These are phyloP conservation scores for Dreissena polymorpha DNA, from an alignment of 1,140 invertebrate genomes.

Conservation along the genomic window DNA sequence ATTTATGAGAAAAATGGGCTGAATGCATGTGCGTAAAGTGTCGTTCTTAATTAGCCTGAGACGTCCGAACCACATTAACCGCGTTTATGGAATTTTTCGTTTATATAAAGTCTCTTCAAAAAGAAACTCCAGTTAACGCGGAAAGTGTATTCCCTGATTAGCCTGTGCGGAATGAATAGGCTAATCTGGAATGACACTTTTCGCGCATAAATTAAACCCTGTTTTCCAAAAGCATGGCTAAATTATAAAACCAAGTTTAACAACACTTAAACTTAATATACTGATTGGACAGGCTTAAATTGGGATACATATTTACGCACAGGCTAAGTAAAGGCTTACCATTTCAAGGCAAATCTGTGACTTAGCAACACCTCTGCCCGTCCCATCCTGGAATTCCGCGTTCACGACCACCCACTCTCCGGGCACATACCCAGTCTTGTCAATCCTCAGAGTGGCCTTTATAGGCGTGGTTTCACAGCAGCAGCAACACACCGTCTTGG, in stretches of 20 bases:
- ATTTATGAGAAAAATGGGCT: too few relatives aligned
- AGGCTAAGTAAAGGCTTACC: slow-evolving; percentile 7
- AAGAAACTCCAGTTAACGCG: too few relatives aligned
- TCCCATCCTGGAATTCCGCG: slow-evolving; percentile 61
- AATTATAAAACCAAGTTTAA: not conserved
- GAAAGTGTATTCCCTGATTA: too few relatives aligned
- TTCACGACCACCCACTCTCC: slow-evolving; percentile 61
- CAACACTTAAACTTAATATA: not conserved
- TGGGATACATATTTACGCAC: not conserved
- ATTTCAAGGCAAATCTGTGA: slow-evolving; percentile 41
- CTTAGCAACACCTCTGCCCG: slow-evolving; percentile 33
- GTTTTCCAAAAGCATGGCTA: not conserved
- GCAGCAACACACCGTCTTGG: slow-evolving; percentile 65
- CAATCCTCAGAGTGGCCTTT: slow-evolving; percentile 52
- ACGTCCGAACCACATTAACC: too few relatives aligned
- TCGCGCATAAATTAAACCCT: too few relatives aligned
- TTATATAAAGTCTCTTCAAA: too few relatives aligned
- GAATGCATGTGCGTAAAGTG: too few relatives aligned
- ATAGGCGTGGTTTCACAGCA: slow-evolving; percentile 65
- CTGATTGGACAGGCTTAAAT: not conserved
- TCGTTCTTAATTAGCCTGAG: too few relatives aligned
- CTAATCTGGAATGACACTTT: too few relatives aligned
- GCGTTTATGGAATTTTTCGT: too few relatives aligned
- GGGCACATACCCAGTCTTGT: slow-evolving; percentile 64
- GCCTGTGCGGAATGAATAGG: too few relatives aligned